A percentile compares a stretch with the other conserved stretches of the same genome.
Evolutionary conservation across 2,797 vertebrate species (phyloP).

Genomic region (Acipenser oxyrinchus): DNA sequence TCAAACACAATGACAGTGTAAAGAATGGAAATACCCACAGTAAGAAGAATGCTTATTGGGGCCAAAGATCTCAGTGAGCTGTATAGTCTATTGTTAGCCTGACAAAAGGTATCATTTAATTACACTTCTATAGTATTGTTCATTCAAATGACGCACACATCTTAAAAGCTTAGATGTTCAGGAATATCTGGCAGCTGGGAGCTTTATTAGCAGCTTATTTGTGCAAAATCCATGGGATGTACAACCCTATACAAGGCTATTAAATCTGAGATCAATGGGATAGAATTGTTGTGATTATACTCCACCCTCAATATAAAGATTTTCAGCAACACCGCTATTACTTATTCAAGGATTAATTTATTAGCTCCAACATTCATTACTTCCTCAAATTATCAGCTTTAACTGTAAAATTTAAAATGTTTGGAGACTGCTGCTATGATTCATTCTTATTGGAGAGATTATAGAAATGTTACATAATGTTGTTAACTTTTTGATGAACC

Average conservation of each 20-base stretch:
- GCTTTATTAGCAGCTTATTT: slow-evolving; percentile 38
- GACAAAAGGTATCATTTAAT: slow-evolving; percentile 52
- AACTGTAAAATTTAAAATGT: no score
- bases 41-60: slow-evolving; percentile 44
- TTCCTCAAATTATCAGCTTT: neutral
- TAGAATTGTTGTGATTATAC: slow-evolving; percentile 23
- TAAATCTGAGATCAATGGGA: slow-evolving; percentile 42
- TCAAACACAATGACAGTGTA: slow-evolving; percentile 35
- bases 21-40: slow-evolving; percentile 6
- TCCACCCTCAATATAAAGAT: slow-evolving; percentile 6
- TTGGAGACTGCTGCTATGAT: no score
- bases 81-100: slow-evolving; percentile 51
- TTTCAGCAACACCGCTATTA: slow-evolving; percentile 1
- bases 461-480: no score
- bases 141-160: slow-evolving; percentile 53
- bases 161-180: slow-evolving; percentile 36
- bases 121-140: slow-evolving; percentile 41
- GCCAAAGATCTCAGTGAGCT: slow-evolving; percentile 50
- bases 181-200: slow-evolving; percentile 42
- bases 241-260: slow-evolving; percentile 39
- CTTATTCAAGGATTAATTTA: slow-evolving; percentile 3
- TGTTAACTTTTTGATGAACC: no score
- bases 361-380: neutral
- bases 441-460: no score
- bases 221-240: slow-evolving; percentile 48